phyloP scores from a whole-genome alignment of 2,797 vertebrate species.

The Mus minutoides region DNA sequence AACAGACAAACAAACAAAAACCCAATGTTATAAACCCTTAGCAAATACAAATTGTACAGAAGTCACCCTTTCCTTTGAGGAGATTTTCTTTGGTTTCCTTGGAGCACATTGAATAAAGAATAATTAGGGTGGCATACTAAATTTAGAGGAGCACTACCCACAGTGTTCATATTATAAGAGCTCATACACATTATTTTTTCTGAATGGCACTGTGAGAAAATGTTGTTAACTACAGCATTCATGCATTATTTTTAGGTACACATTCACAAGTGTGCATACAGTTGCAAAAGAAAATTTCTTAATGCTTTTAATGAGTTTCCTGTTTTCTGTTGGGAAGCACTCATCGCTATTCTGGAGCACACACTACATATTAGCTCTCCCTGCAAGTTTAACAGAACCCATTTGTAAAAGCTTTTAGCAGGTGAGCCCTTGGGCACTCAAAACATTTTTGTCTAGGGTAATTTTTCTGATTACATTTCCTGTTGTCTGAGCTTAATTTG shows the following conservation, averaged over 20 bases:
- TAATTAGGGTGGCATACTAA: not conserved
- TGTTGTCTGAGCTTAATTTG: slow-evolving; percentile 6
- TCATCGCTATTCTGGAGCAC: not conserved
- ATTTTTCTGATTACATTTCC: slow-evolving; percentile 18
- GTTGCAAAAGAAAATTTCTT: not conserved
- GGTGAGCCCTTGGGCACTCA: not conserved
- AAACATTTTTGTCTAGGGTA: not conserved
- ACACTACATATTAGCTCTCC: not conserved
- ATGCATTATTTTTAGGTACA: not conserved
- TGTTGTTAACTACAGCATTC: not conserved
- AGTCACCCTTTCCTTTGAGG: not conserved
- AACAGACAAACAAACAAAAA: no score
- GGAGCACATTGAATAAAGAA: not conserved
- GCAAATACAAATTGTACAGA: not conserved
- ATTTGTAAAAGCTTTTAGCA: slow-evolving; percentile 5
- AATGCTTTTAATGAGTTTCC: not conserved
- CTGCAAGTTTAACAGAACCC: not conserved
- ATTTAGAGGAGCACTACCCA: not conserved
- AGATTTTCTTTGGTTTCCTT: not conserved
- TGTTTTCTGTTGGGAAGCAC: not conserved
- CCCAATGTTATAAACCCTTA: not conserved
- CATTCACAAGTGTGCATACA: not conserved
- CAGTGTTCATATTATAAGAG: not conserved
- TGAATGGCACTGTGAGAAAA: not conserved
- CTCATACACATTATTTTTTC: not conserved